Percentiles rank a stretch among this genome's conserved stretches.
Evolutionary conservation across 2,113 vertebrate species (phyloP).

Genomic region (Solenodon paradoxus): DNA sequence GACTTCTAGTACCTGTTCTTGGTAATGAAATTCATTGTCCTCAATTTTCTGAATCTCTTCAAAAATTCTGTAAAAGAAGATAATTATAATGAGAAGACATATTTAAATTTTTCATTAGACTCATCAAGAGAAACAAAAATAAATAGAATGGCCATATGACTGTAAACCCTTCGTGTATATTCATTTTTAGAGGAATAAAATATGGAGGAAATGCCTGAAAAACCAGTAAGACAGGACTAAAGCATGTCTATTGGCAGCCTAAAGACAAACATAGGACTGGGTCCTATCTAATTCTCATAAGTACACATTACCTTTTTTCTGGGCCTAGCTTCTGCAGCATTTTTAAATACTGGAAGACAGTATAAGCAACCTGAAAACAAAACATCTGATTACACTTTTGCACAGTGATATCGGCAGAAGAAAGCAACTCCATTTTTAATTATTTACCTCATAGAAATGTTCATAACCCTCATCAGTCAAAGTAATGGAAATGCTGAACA

Average conservation of each 20-base stretch:
- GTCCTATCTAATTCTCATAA: not conserved
- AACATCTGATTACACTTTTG: constrained; percentile 56
- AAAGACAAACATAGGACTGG: not conserved
- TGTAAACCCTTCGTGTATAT: not conserved
- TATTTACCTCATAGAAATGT: constrained; percentile 93
- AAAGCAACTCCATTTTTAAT: constrained; percentile 32
- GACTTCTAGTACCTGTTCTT: constrained; percentile 90
- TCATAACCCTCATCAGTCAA: constrained; percentile 95
- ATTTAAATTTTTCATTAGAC: constrained; percentile 40
- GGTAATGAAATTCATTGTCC: constrained; percentile 96
- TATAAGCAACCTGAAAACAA: constrained; percentile 89
- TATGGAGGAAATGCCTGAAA: constrained; percentile 13
- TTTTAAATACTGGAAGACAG: constrained; percentile 97
- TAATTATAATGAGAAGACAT: constrained; percentile 29
- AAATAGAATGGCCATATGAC: not conserved
- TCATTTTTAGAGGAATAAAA: not conserved
- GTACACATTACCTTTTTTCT: constrained; percentile 88
- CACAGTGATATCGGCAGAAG: not conserved
- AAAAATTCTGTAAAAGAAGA: constrained; percentile 88
- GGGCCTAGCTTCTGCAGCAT: constrained; percentile 94
- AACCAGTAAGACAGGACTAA: not conserved
- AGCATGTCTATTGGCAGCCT: not conserved
- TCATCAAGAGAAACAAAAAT: constrained; percentile 11
- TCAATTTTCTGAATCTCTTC: constrained; percentile 98
- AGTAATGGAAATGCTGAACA: constrained; percentile 96